A percentile compares a stretch with the other conserved stretches of the same genome.
phyloP scores from a whole-genome alignment of 2,888 invertebrate species.

The Heteromyza rotundicornis region DNA sequence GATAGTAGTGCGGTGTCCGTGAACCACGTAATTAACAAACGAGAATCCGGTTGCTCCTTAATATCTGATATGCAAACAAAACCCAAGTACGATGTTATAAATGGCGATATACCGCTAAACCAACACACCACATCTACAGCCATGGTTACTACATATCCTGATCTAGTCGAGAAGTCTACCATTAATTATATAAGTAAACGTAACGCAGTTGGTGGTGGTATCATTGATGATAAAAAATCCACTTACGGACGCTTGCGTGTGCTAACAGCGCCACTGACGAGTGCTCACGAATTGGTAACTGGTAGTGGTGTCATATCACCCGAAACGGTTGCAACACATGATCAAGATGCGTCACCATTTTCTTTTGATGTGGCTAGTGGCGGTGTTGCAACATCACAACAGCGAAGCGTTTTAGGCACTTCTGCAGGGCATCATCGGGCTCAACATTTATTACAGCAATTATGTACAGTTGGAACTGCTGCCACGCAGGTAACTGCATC shows the following conservation, averaged over 20 bases:
- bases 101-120: not conserved
- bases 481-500: not conserved
- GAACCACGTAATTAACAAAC: too few species aligned
- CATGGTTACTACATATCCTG: not conserved
- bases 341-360: constrained; percentile 45
- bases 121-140: not conserved
- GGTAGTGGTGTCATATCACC: constrained; percentile 30
- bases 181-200: constrained; percentile 1
- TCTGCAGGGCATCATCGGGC: constrained; percentile 20
- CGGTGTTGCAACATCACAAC: not conserved
- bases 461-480: constrained; percentile 4
- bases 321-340: constrained; percentile 48
- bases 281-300: constrained; percentile 61
- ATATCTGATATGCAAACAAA: constrained; percentile 28
- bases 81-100: constrained; percentile 21
- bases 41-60: constrained; percentile 25
- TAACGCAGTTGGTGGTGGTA: not conserved
- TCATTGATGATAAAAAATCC: constrained; percentile 62
- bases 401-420: not conserved
- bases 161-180: not conserved
- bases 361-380: constrained; percentile 41
- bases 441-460: constrained; percentile 19
- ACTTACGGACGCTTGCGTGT: constrained; percentile 77
- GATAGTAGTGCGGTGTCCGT: constrained; percentile 13
- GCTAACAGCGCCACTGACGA: constrained; percentile 70